Conservation (phyloP, 2,113 vertebrate genomes). For the Leucosticte australis region DNA sequence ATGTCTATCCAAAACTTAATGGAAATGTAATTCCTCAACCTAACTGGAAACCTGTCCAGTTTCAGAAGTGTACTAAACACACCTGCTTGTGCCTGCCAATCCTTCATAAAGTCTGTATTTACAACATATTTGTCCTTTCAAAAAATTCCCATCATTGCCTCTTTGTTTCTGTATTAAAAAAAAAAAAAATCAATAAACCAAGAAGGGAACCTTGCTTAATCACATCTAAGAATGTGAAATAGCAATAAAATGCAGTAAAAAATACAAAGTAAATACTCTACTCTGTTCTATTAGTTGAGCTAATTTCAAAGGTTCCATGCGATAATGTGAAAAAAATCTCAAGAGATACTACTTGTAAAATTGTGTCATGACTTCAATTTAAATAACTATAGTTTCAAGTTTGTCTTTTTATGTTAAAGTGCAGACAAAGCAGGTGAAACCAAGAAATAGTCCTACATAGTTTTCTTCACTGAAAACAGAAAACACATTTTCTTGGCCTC, state of each 20-base stretch:
- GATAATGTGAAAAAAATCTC: neutral
- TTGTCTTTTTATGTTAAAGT: neutral
- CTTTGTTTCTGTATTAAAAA: neutral
- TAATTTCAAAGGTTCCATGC: neutral
- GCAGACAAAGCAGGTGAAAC: neutral
- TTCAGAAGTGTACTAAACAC: neutral
- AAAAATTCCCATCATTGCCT: neutral
- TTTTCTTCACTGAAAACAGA: neutral
- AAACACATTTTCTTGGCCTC: neutral
- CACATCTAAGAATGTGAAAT: neutral
- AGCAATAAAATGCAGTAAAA: neutral
- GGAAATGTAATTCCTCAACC: neutral
- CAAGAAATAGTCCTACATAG: neutral
- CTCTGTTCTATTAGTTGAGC: neutral
- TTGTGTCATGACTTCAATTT: neutral
- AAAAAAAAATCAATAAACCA: neutral
- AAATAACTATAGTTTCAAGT: neutral
- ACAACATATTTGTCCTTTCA: neutral
- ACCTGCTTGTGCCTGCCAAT: neutral
- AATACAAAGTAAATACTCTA: neutral
- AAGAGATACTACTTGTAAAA: neutral
- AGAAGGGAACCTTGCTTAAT: neutral
- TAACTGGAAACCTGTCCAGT: neutral
- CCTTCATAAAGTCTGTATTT: neutral
- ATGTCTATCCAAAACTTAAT: neutral